Conservation (phyloP, 2,888 invertebrate species). For the Pediacus dermestoides region DNA sequence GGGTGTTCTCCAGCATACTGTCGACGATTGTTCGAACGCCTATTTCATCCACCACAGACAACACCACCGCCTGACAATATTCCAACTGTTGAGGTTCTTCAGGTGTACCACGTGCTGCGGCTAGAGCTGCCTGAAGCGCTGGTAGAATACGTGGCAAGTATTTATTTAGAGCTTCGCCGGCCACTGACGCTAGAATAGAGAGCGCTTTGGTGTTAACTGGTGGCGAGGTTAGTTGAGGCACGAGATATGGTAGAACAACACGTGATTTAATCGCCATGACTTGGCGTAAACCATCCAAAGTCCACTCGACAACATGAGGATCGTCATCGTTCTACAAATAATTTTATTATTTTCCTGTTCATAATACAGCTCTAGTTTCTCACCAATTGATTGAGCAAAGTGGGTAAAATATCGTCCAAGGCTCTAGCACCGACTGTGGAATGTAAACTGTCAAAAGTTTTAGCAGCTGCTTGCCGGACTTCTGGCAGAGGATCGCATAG, state of each 20-base stretch:
- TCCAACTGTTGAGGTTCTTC: conserved; percentile 66
- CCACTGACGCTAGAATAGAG: conserved; percentile 90
- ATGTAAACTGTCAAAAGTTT: conserved; percentile 95
- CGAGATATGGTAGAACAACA: conserved; percentile 92
- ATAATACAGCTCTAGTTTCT: conserved; percentile 28
- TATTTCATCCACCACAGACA: conserved; percentile 84
- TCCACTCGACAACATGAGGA: conserved; percentile 77
- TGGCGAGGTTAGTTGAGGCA: conserved; percentile 86
- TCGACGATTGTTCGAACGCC: conserved; percentile 87
- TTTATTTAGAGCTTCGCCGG: conserved; percentile 87
- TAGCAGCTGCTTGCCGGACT: conserved; percentile 91
- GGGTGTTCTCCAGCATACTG: conserved; percentile 74
- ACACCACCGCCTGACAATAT: conserved; percentile 88
- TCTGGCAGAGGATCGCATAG: conserved; percentile 90
- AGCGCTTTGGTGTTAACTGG: conserved; percentile 92
- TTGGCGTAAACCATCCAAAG: conserved; percentile 92
- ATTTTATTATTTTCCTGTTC: background rate
- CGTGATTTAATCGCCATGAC: conserved; percentile 96
- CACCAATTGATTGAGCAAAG: conserved; percentile 76
- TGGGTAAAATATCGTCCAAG: conserved; percentile 93
- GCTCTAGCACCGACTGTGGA: conserved; percentile 90
- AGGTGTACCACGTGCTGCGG: conserved; percentile 61
- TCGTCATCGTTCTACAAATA: conserved; percentile 67
- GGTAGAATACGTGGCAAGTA: conserved; percentile 90
- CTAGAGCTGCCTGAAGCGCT: conserved; percentile 76